Evolutionary conservation across 2,113 vertebrate species (phyloP).

Genomic region (Octodon degus): DNA sequence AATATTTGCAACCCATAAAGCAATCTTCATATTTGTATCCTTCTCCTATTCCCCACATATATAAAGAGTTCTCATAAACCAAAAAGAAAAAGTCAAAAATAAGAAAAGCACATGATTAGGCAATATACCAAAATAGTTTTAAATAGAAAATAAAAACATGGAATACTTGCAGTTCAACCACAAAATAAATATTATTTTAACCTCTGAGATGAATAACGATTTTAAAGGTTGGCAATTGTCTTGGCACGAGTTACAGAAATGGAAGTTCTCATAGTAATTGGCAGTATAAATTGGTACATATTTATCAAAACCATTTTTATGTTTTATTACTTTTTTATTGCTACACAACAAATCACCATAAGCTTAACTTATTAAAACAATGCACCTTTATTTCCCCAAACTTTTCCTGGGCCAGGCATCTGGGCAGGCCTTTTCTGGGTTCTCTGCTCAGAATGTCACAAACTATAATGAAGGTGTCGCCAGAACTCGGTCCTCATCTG

Average conservation of each 20-base stretch:
- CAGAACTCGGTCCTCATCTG: neutral
- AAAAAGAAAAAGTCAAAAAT: slow-evolving; percentile 1
- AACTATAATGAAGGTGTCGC: neutral
- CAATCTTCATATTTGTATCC: neutral
- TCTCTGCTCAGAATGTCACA: neutral
- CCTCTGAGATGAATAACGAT: neutral
- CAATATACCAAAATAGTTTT: neutral
- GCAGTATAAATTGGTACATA: neutral
- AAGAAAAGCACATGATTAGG: neutral
- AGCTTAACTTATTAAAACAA: neutral
- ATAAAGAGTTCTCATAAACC: slow-evolving; percentile 35
- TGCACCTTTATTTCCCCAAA: neutral
- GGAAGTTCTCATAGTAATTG: neutral
- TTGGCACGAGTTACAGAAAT: neutral
- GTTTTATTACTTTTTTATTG: neutral
- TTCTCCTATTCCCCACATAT: neutral
- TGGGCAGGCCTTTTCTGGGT: neutral
- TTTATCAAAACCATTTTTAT: slow-evolving; percentile 35
- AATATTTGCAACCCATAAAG: slow-evolving; percentile 2
- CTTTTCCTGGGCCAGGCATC: neutral
- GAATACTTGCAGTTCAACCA: neutral
- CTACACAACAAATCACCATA: neutral
- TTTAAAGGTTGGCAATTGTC: neutral
- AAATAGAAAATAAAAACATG: neutral
- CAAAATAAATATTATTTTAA: slow-evolving; percentile 18